phyloP scores from a whole-genome alignment of 2,797 vertebrate species.

The Melanotaenia maccullochi region DNA sequence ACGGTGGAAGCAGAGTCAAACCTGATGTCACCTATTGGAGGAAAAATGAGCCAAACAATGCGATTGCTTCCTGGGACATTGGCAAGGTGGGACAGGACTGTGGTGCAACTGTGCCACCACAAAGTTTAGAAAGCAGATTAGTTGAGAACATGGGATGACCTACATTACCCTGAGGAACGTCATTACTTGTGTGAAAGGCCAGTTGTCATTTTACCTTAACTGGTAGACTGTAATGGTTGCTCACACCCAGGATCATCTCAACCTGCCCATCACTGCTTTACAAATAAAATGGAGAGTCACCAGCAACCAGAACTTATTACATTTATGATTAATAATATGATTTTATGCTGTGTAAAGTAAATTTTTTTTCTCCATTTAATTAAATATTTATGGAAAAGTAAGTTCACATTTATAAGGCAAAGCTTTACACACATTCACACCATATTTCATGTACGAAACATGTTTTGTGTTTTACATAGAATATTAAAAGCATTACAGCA shows the following conservation, averaged over 20 bases:
- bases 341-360: too few relatives aligned
- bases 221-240: background rate
- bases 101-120: constrained; percentile 8
- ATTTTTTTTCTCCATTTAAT: too few relatives aligned
- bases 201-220: background rate
- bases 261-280: too few relatives aligned
- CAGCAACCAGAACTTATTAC: too few relatives aligned
- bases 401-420: too few relatives aligned
- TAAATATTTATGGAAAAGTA: too few relatives aligned
- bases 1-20: background rate
- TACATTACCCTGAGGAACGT: background rate
- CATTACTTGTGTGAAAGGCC: constrained; percentile 18
- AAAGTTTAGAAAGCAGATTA: background rate
- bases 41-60: background rate
- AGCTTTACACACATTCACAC: too few relatives aligned
- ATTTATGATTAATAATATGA: too few relatives aligned
- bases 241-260: background rate
- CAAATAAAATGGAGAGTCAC: background rate
- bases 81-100: constrained; percentile 12
- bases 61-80: constrained; percentile 6
- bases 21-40: background rate
- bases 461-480: too few relatives aligned
- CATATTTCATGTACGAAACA: too few relatives aligned
- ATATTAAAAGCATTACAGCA: too few relatives aligned
- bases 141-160: constrained; percentile 25